Base-by-base conservation (phyloP, 2,888 invertebrate genomes). In the Drosophila greeni region DNA sequence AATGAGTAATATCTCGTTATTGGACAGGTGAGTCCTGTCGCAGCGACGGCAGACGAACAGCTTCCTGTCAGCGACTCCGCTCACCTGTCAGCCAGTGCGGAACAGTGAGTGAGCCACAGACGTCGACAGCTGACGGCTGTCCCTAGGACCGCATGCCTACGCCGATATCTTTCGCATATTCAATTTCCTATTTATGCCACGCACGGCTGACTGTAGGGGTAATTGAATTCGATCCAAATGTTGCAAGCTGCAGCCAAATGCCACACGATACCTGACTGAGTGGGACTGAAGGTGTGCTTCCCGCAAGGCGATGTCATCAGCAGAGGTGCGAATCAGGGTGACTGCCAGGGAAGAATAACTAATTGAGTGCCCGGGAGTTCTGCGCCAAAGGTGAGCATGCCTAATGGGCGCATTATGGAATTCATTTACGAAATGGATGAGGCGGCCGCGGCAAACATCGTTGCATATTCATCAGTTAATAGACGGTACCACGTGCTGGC, bases 171-270 rank as follows among this genome's bases (percentile, higher is more conserved):
- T 65, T 51, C 61, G 65, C 62, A 66, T 72, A 76, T 73, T 82
- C 73, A 73, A 76, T 80, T 80, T 76, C 80, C 80, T 67, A 56
- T 54, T 67, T 66, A 66, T 49, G 66, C 20, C 36, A 36, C 36
- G 39, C 47, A 56, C 45, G 45, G 23, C 56, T 48, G 56, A 37
- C 40, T 66, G 48, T 36, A 66, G 36, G 29, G 49, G 66, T 66
- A 66, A 66, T 66, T 57, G 66, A 66, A 66, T 66, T 66, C 33
- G 23, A 20, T 34, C 18, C 47, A n/a, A 24, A 11, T 16, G 31
- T 24, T 33, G 34, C 23, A 39, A 3, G 40, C 48, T 65, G 55
- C 65, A 56, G 39, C 29, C 26, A n/a, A 33, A 47, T 34, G 37
- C 12, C 47, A 33, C 36, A 11, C 18, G 18, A 29, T 14, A 18